Evolutionary conservation across 2,113 vertebrate genomes (phyloP).

Genomic region (Micromys minutus): DNA sequence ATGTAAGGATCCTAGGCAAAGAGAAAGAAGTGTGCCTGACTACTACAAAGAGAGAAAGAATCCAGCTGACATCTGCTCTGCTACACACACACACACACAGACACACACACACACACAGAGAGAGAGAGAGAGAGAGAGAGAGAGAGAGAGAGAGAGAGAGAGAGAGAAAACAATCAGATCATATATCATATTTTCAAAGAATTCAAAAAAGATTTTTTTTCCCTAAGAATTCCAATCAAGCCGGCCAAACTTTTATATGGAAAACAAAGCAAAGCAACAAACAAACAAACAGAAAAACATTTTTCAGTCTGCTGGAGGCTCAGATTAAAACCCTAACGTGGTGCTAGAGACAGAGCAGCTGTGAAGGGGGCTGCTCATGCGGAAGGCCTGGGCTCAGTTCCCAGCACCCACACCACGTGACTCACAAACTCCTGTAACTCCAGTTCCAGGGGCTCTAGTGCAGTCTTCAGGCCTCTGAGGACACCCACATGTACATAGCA

Average conservation of each 20-base stretch:
- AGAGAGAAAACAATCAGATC: not conserved
- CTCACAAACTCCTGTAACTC: not conserved
- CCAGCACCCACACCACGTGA: not conserved
- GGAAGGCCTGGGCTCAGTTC: not conserved
- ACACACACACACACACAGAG: no score
- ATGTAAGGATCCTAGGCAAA: not conserved
- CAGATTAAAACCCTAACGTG: not conserved
- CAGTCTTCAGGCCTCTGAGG: not conserved
- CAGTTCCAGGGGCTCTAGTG: not conserved
- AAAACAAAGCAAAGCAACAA: not conserved
- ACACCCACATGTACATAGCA: not conserved
- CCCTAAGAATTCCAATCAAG: not conserved
- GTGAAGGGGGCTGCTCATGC: not conserved
- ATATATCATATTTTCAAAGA: not conserved
- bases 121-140: no score
- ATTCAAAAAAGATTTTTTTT: not conserved
- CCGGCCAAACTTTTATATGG: not conserved
- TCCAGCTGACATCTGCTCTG: not conserved
- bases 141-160: no score
- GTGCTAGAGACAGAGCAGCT: not conserved
- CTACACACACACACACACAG: not conserved
- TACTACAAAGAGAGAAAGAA: not conserved
- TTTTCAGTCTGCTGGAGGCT: not conserved
- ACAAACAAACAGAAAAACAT: not conserved
- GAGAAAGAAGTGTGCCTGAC: not conserved